These are phyloP conservation scores for Papilio demoleus DNA, from an alignment of 2,888 invertebrate species.

Conservation along the genomic window DNA sequence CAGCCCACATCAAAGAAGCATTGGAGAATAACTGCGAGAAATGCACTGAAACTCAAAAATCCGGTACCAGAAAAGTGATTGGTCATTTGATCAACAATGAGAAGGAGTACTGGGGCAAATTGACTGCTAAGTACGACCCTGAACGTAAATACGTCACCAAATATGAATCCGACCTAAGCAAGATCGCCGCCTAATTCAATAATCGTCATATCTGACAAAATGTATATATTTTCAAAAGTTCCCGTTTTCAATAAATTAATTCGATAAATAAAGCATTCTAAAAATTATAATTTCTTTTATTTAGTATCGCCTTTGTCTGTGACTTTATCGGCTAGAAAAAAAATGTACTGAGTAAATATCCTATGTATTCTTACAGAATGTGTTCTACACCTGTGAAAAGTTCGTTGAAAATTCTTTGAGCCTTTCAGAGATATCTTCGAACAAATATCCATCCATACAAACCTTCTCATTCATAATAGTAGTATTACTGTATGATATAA, in stretches of 20 bases:
- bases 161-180: slow-evolving; percentile 56
- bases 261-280: slow-evolving; percentile 28
- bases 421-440: too few relatives aligned
- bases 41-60: slow-evolving; percentile 62
- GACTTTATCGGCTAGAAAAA: too few relatives aligned
- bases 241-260: slow-evolving; percentile 7
- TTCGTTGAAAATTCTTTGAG: too few relatives aligned
- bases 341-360: too few relatives aligned
- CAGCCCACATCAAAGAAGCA: slow-evolving; percentile 70
- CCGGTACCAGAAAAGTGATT: slow-evolving; percentile 59
- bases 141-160: slow-evolving; percentile 52
- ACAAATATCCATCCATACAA: too few relatives aligned
- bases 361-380: too few relatives aligned
- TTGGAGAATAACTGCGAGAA: slow-evolving; percentile 65
- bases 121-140: slow-evolving; percentile 61
- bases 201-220: neutral
- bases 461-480: too few relatives aligned
- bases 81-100: slow-evolving; percentile 68
- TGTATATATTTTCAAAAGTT: slow-evolving; percentile 21
- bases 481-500: too few relatives aligned
- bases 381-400: too few relatives aligned
- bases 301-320: neutral
- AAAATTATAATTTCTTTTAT: slow-evolving; percentile 1
- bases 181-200: slow-evolving; percentile 46
- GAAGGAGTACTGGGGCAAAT: slow-evolving; percentile 56